Evolutionary conservation across 2,797 vertebrate species (phyloP), one percentile per base, ranked within the genome.

Genomic region (Lutjanus campechanus): DNA sequence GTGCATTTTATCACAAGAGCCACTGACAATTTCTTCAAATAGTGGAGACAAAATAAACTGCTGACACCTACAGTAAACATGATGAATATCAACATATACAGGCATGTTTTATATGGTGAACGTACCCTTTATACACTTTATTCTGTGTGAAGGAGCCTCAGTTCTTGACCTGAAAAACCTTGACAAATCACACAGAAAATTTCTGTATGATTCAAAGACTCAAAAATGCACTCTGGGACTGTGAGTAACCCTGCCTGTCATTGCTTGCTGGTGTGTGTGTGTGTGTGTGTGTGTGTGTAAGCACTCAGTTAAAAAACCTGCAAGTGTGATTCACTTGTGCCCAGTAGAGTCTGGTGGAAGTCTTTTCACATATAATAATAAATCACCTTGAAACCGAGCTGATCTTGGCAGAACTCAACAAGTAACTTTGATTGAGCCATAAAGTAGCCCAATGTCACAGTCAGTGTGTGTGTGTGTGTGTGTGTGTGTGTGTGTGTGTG

Each of bases 351-450:
- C 68, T 76, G 79, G 56, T 63, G 61, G 76, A 72, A 67, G 59
- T 72, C 59, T 85, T 79, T 89, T 82, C 80, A 85, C 60, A 1
- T 71, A 51, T n/a, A n/a, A 69, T 36, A 89, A 85, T 89, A 87
- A 90, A 91, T 89, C 91, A 89, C 85, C 72, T 73, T 89, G 85
- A 87, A 93, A 89, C 76, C 59, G 82, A 88, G 77, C 73, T 69
- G 79, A 79, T 88, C 74, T 83, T 77, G 80, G 88, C 79, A 90
- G 81, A 89, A 73, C 75, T 62, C 58, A 90, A 92, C 87, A 90
- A 93, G 91, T 84, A 85, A 75, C 88, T 93, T 89, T 93, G 89
- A 95, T 89, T 94, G 89, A 91, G 72, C 73, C 84, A 82, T 82
- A 65, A 84, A 89, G 88, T 83, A 91, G 29, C 29, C 29, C 29